Conservation (phyloP, 2,113 vertebrate genomes). For the Malurus alboscapulatus region DNA sequence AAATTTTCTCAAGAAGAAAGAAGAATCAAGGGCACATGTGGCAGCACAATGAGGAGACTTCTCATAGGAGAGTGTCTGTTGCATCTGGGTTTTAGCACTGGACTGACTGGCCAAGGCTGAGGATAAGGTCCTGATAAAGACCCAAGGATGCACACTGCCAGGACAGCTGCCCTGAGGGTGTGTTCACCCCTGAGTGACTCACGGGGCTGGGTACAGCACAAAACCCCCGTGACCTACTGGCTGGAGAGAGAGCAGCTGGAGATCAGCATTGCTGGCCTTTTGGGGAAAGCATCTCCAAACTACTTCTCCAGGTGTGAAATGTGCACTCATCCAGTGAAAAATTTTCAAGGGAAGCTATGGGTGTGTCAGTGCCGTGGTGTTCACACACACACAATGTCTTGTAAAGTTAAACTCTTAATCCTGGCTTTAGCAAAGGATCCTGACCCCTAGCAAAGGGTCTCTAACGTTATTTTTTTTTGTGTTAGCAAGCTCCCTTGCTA, state of each 20-base stretch:
- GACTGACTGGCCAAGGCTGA: not conserved
- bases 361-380: not conserved
- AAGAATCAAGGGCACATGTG: not conserved
- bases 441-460: not conserved
- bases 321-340: not conserved
- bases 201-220: not conserved
- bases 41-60: not conserved
- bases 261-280: fast-evolving
- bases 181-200: not conserved
- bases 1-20: not conserved
- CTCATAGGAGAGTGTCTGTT: fast-evolving
- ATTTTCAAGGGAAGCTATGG: not conserved
- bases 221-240: fast-evolving
- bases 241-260: not conserved
- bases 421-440: too few relatives aligned
- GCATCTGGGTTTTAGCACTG: not conserved
- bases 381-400: not conserved
- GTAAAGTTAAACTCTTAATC: not conserved
- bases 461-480: fast-evolving
- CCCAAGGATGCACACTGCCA: not conserved
- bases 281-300: not conserved
- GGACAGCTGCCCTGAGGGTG: not conserved
- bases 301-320: not conserved
- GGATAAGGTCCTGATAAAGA: too few relatives aligned
- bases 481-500: not conserved